Base-by-base conservation (phyloP, 2,113 vertebrate species). In the Cephalopterus ornatus region DNA sequence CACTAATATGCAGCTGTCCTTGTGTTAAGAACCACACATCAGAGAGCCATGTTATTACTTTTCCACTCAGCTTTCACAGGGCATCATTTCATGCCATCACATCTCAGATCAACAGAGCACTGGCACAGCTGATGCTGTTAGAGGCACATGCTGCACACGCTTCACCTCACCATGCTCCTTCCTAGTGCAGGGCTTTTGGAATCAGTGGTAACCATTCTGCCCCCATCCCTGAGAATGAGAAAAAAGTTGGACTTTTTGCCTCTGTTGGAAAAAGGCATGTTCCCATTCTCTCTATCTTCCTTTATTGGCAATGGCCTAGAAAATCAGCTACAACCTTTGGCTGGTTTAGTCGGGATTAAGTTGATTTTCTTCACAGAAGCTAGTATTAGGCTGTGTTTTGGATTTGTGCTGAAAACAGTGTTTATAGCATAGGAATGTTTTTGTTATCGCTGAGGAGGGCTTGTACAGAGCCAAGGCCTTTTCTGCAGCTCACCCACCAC, bases 161-260 rank as follows among this genome's bases (percentile, higher is more conserved):
- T 71, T n/a, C 19, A 53, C 0, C 1, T 14, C 17, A 42, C 3
- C 8, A 17, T 6, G 4, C 13, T 46, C 27, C 9, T 50, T n/a
- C n/a, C 20, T 39, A 11, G 14, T 17, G 5, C 1, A 41, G 35
- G 23, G 33, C 16, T 76, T 75, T 79, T 47, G 35, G 39, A 76
- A 23, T 28, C 22, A 17, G 6, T 72, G 6, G 6, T 67, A 33
- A 67, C 23, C 8, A 8, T 72, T 68, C 42, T 53, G 17, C 8
- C 14, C 15, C 26, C 9, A 33, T 10, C 9, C 8, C 8, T 33
- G 23, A 26, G 15, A 63, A 42, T 4, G 4, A 68, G 28, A 77
- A 90, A n/a, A 14, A 20, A 53, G 11, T 5, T 49, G 33, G 17
- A 53, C 28, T 28, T 0, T 52, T 74, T 17, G 4, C 9, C 11